Base-by-base conservation (phyloP, 1,140 invertebrate genomes). In the Drosophila bocqueti region DNA sequence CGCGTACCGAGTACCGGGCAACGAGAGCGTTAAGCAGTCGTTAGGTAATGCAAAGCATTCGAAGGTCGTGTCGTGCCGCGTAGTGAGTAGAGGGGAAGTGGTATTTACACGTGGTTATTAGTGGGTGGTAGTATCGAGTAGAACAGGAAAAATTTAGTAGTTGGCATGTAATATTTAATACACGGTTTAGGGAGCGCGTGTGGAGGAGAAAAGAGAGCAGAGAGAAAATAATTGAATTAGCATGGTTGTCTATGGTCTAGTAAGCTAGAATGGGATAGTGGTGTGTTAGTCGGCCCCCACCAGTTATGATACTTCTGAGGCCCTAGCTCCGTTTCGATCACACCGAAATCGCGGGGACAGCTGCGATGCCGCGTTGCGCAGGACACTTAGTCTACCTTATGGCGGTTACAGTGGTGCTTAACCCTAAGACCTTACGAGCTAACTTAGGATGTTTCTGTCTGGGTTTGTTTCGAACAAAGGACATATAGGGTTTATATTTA, bases 211-310 rank as follows among this genome's bases (percentile, higher is more conserved):
- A 92, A 92, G 80, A 93, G 86, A 93, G 85, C 81, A 92, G 90
- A 92, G 90, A 92, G 86, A 92, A 92, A 92, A 93, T 89, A 91
- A 76, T 92, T 92, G 85, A 84, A 92, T 92, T 92, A 92, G 91
- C 90, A 77, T 92, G 79, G 66, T 83, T 91, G 76, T 86, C 76
- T 68, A 76, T 74, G 83, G 65, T 75, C 76, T 59, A 50, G 79
- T 76, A 61, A 54, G 45, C 68, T 66, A 81, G 63, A 86, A 74
- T 67, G 64, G 58, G 38, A 54, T 36, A 43, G 52, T 68, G 62
- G 61, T 60, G 68, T 83, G 64, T 74, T 78, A 63, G 57, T 47
- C 60, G 67, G 46, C 46, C 81, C 71, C 76, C 76, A 50, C 38
- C 45, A 49, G 43, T 40, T 59, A 24, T 24, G 24, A 3, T 3